A percentile compares a stretch with the other conserved stretches of the same genome.
These are phyloP conservation scores for Mormyrops boulengeri DNA, from an alignment of 2,797 vertebrate species.

Conservation along the genomic window DNA sequence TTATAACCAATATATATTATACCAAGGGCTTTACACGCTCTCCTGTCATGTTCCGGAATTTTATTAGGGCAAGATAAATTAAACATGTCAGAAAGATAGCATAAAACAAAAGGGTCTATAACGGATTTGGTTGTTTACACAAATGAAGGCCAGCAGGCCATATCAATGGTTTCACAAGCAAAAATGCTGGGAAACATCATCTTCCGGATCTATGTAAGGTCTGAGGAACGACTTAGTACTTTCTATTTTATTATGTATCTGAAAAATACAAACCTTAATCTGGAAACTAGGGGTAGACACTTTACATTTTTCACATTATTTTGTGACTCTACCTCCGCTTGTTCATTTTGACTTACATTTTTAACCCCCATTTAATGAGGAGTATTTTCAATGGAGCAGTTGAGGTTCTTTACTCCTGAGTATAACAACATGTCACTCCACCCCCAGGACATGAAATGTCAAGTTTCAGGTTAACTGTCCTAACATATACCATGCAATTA, in stretches of 20 bases:
- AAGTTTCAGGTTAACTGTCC: slow-evolving; percentile 32
- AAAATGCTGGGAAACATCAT: not conserved
- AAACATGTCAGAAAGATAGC: not conserved
- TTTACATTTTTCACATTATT: not conserved
- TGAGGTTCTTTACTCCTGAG: not conserved
- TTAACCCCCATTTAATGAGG: not conserved
- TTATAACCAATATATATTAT: not conserved
- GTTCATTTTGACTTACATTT: not conserved
- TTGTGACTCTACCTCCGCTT: not conserved
- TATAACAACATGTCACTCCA: not conserved
- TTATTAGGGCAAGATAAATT: not conserved
- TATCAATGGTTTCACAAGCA: not conserved
- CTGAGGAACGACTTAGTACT: not conserved
- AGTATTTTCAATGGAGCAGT: not conserved
- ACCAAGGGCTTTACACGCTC: not conserved
- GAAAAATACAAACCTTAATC: not conserved
- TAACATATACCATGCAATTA: not conserved
- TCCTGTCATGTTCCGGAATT: not conserved
- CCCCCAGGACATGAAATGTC: not conserved
- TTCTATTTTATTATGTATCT: not conserved
- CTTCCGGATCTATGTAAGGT: not conserved
- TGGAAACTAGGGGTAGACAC: not conserved
- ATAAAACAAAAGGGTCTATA: not conserved
- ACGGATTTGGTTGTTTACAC: not conserved
- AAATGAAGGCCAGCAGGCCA: not conserved